Conservation (phyloP, 2,113 vertebrate genomes). For the Tragelaphus strepsiceros region DNA sequence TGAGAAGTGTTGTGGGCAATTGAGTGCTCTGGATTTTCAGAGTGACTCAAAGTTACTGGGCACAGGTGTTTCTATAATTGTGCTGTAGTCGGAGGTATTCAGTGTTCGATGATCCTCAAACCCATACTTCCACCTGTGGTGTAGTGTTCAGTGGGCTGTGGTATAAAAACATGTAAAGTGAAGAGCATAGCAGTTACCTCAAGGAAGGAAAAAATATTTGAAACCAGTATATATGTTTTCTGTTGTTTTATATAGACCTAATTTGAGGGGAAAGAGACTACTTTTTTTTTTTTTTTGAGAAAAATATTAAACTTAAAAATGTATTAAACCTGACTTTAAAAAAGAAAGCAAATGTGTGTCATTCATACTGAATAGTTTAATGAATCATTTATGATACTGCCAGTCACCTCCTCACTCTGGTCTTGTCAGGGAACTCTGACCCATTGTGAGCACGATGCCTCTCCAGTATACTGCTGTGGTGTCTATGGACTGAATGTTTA, state of each 20-base stretch:
- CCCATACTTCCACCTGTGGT: conserved; percentile 44
- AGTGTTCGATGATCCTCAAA: conserved; percentile 75
- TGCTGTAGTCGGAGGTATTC: conserved; percentile 69
- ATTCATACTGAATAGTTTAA: background rate
- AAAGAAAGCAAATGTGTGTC: background rate
- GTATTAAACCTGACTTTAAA: background rate
- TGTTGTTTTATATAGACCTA: background rate
- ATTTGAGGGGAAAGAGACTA: background rate
- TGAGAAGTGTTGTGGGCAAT: conserved; percentile 15
- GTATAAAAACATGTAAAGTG: conserved; percentile 34
- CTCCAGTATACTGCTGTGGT: background rate
- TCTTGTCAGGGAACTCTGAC: background rate
- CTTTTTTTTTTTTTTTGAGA: background rate
- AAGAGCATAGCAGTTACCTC: background rate
- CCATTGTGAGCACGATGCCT: background rate
- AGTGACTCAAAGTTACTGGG: conserved; percentile 44
- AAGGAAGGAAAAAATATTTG: background rate
- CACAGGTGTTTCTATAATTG: conserved; percentile 78
- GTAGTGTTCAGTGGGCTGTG: conserved; percentile 33
- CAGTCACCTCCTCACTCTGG: background rate
- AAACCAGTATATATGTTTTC: background rate
- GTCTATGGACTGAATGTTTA: background rate
- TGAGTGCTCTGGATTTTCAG: conserved; percentile 49
- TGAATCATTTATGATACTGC: background rate
- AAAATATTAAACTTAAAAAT: background rate